Conservation (phyloP, 2,113 vertebrate genomes). For the Melanocharis versteri region DNA sequence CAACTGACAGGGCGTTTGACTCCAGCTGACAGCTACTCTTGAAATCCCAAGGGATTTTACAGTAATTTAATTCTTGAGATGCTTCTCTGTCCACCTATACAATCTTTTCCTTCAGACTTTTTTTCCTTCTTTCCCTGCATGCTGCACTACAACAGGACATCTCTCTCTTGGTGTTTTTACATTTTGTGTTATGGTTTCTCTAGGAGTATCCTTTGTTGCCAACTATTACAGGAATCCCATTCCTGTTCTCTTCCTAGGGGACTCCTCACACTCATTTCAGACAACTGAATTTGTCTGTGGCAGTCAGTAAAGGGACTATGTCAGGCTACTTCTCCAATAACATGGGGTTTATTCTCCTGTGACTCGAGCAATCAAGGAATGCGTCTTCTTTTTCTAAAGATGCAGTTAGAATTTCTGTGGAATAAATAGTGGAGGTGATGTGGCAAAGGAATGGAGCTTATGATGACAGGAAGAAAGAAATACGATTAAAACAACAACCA, state of each 20-base stretch:
- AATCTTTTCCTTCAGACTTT: not conserved
- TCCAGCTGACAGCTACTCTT: not conserved
- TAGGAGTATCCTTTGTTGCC: not conserved
- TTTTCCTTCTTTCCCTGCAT: not conserved
- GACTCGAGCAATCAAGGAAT: not conserved
- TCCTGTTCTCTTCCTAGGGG: not conserved
- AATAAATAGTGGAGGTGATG: not conserved
- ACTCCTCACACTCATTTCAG: not conserved
- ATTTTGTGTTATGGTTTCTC: not conserved
- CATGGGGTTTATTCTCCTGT: not conserved
- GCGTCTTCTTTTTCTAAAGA: not conserved
- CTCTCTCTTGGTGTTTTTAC: not conserved
- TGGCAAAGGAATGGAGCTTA: not conserved
- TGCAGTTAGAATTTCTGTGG: not conserved
- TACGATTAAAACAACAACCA: not conserved
- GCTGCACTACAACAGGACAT: not conserved
- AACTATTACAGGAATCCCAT: not conserved
- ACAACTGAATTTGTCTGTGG: not conserved
- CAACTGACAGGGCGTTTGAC: not conserved
- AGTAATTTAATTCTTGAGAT: not conserved
- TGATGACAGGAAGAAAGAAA: not conserved
- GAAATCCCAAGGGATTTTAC: not conserved
- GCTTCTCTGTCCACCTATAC: not conserved
- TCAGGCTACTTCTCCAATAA: not conserved
- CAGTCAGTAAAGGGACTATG: not conserved